phyloP scores from a whole-genome alignment of 2,888 invertebrate genomes.

The Syrista parreyssii region DNA sequence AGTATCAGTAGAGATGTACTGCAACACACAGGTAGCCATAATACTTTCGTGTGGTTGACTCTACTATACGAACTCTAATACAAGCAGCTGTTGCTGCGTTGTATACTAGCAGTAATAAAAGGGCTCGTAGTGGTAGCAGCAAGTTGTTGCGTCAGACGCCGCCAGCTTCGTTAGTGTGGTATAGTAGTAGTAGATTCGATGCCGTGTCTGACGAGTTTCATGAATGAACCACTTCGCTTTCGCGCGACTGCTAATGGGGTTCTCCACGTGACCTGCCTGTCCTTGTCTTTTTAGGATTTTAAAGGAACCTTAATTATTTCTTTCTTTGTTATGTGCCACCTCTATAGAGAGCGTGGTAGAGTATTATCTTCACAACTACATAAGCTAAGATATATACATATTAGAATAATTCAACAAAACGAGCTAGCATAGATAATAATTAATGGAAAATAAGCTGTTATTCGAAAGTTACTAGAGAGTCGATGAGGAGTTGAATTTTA shows the following conservation, averaged over 20 bases:
- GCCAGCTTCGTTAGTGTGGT: slow-evolving; percentile 26
- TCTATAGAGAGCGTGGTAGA: too few relatives aligned
- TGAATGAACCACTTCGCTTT: slow-evolving; percentile 57
- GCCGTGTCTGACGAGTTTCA: slow-evolving; percentile 47
- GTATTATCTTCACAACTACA: too few relatives aligned
- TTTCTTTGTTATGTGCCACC: slow-evolving; percentile 29
- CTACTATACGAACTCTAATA: not conserved
- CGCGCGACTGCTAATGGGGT: slow-evolving; percentile 56
- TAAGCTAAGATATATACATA: too few relatives aligned
- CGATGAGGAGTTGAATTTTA: too few relatives aligned
- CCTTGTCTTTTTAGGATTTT: too few relatives aligned
- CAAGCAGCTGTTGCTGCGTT: slow-evolving; percentile 5
- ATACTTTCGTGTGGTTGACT: too few relatives aligned
- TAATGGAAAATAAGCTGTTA: too few relatives aligned
- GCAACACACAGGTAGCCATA: too few relatives aligned
- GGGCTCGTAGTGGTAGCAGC: slow-evolving; percentile 14
- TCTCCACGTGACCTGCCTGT: slow-evolving; percentile 20
- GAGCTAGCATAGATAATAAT: too few relatives aligned
- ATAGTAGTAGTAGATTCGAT: slow-evolving; percentile 32
- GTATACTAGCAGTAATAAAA: slow-evolving; percentile 10
- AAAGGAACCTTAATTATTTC: slow-evolving; percentile 26
- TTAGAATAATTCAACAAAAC: too few relatives aligned
- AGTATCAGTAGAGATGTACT: too few relatives aligned
- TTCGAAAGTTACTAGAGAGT: too few relatives aligned
- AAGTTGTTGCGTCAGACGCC: slow-evolving; percentile 10